phyloP scores from a whole-genome alignment of 2,797 vertebrate genomes.

The Darevskia nairensis region DNA sequence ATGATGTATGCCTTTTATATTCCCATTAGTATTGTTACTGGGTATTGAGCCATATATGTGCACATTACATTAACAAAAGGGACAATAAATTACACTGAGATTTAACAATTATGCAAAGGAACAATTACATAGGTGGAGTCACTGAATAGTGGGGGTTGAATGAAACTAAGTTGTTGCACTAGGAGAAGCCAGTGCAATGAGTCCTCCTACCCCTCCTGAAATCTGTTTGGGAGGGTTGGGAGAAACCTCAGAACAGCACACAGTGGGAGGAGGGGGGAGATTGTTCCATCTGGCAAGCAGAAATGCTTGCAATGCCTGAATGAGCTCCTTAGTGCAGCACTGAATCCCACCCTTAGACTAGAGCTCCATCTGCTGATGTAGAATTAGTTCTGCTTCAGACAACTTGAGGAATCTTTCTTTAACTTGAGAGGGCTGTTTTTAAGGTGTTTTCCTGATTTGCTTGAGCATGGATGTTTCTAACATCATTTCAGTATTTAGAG shows the following conservation, averaged over 20 bases:
- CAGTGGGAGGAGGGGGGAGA: too few species aligned
- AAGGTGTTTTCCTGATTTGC: constrained; percentile 23
- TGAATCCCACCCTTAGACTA: constrained; percentile 44
- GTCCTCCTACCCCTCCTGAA: too few species aligned
- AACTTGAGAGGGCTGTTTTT: constrained; percentile 38
- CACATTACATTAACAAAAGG: constrained; percentile 35
- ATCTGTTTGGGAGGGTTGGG: too few species aligned
- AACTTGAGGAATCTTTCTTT: constrained; percentile 12
- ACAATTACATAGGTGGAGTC: constrained; percentile 50
- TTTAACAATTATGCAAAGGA: constrained; percentile 15
- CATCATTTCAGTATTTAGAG: not conserved
- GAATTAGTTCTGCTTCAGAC: constrained; percentile 56
- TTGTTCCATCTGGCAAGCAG: too few species aligned
- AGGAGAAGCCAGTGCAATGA: too few species aligned
- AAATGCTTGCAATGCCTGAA: too few species aligned
- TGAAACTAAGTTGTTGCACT: too few species aligned
- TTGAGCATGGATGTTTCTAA: constrained; percentile 13
- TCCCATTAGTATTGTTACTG: constrained; percentile 25
- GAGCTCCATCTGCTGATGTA: constrained; percentile 51
- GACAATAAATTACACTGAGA: constrained; percentile 25
- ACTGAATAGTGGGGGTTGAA: constrained; percentile 19
- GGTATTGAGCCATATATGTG: constrained; percentile 31
- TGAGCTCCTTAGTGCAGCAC: too few species aligned
- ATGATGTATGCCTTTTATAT: not conserved
- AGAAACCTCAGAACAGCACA: too few species aligned